Evolutionary conservation across 2,797 vertebrate genomes (phyloP).

Genomic region (Urosaurus nigricauda): DNA sequence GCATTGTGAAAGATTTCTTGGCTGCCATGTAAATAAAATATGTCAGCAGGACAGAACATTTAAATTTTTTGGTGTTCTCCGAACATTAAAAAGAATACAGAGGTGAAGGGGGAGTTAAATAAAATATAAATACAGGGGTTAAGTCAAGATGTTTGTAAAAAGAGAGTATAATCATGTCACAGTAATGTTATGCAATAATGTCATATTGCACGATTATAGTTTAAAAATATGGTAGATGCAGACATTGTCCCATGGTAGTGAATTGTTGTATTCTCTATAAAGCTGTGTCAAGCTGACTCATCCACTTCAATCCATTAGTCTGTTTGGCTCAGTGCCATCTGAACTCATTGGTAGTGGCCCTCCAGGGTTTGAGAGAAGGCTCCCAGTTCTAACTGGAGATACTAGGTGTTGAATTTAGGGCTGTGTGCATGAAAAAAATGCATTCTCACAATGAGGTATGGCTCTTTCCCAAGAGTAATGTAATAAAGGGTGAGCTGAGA

Average conservation of each 20-base stretch:
- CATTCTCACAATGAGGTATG: background rate
- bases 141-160: constrained; percentile 61
- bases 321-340: background rate
- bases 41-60: constrained; percentile 17
- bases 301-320: background rate
- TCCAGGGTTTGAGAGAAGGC: no score
- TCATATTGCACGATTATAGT: background rate
- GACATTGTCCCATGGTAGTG: background rate
- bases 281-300: background rate
- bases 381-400: background rate
- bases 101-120: constrained; percentile 56
- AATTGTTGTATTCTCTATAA: background rate
- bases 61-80: constrained; percentile 34
- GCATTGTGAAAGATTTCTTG: constrained; percentile 32
- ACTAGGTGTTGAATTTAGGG: background rate
- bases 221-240: constrained; percentile 17
- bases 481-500: background rate
- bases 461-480: background rate
- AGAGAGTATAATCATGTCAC: constrained; percentile 43
- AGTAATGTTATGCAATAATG: constrained; percentile 24
- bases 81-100: background rate
- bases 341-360: background rate
- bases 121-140: constrained; percentile 53
- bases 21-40: constrained; percentile 19
- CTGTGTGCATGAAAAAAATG: background rate